Evolutionary conservation across 2,888 invertebrate species (phyloP).

Genomic region (Scotopteryx bipunctaria): DNA sequence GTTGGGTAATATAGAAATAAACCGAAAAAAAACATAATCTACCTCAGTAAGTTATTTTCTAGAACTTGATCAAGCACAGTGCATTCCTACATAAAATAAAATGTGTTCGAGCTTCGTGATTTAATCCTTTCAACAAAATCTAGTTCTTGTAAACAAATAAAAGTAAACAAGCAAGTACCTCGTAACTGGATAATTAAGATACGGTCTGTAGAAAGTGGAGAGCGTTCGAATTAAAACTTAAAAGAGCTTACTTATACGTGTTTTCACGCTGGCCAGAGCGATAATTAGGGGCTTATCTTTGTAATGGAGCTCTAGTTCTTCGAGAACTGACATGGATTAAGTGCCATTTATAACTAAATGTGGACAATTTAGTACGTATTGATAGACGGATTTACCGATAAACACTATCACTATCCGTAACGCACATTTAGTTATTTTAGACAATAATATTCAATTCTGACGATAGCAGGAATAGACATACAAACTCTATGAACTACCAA

Average conservation of each 20-base stretch:
- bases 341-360: not conserved
- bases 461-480: too few species aligned
- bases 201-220: slow-evolving; percentile 36
- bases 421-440: too few species aligned
- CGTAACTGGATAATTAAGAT: slow-evolving; percentile 47
- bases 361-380: too few species aligned
- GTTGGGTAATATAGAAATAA: too few species aligned
- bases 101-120: slow-evolving; percentile 6
- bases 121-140: slow-evolving; percentile 2
- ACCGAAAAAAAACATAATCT: too few species aligned
- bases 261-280: slow-evolving; percentile 13
- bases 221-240: slow-evolving; percentile 41
- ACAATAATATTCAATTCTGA: too few species aligned
- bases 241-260: slow-evolving; percentile 40
- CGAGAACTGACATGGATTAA: slow-evolving; percentile 2
- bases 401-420: too few species aligned
- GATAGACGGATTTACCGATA: too few species aligned
- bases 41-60: too few species aligned
- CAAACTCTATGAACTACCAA: too few species aligned
- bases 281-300: slow-evolving; percentile 14
- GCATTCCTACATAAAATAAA: too few species aligned
- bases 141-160: slow-evolving; percentile 37
- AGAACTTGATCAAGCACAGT: too few species aligned
- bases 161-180: slow-evolving; percentile 23
- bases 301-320: slow-evolving; percentile 1